A percentile compares a stretch with the other conserved stretches of the same genome.
Conservation (phyloP, 2,888 invertebrate genomes). For the Agrotis puta region DNA sequence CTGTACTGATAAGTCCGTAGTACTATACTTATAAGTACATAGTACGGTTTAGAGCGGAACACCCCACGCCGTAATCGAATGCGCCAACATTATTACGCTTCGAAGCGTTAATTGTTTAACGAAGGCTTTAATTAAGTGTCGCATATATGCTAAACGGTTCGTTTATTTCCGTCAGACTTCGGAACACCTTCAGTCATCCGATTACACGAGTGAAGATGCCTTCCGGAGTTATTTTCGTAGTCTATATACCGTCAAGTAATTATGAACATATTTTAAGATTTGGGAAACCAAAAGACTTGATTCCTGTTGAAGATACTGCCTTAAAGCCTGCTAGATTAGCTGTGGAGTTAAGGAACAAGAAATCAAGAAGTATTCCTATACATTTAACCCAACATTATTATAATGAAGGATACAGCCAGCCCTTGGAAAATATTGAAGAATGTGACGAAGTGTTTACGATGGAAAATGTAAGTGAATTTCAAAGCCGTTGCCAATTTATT, state of each 20-base stretch:
- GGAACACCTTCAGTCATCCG: slow-evolving; percentile 33
- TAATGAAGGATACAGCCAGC: slow-evolving; percentile 79
- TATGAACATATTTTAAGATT: slow-evolving; percentile 92
- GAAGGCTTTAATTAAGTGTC: slow-evolving; percentile 72
- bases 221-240: slow-evolving; percentile 92
- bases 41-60: not conserved
- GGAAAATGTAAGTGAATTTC: slow-evolving; percentile 90
- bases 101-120: slow-evolving; percentile 63
- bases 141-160: slow-evolving; percentile 61
- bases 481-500: slow-evolving; percentile 36
- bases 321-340: slow-evolving; percentile 79
- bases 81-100: slow-evolving; percentile 52
- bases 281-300: slow-evolving; percentile 84
- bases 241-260: slow-evolving; percentile 93
- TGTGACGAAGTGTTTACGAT: slow-evolving; percentile 92
- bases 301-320: slow-evolving; percentile 70
- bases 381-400: slow-evolving; percentile 84
- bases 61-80: slow-evolving; percentile 26
- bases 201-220: slow-evolving; percentile 81
- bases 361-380: slow-evolving; percentile 82
- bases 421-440: slow-evolving; percentile 83
- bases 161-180: slow-evolving; percentile 48
- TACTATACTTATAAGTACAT: not conserved
- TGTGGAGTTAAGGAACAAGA: slow-evolving; percentile 84
- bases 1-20: too few relatives aligned